Base-by-base conservation (phyloP, 2,113 vertebrate species). In the Trogon melanurus region DNA sequence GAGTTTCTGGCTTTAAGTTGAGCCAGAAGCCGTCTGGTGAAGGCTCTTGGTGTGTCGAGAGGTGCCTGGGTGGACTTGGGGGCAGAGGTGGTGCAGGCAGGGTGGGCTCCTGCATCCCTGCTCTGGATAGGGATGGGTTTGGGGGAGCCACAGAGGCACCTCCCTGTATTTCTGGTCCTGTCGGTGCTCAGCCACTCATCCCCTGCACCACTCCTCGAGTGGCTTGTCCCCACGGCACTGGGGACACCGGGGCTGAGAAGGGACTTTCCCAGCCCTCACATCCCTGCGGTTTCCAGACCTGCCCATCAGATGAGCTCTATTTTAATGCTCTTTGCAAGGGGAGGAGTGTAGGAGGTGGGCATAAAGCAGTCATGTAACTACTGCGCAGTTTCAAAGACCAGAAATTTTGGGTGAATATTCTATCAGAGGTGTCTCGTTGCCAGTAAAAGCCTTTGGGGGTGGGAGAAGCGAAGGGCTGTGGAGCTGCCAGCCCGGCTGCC, bases 221-320 rank as follows among this genome's bases (percentile, higher is more conserved):
- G 10, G 8, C 47, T 41, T 36, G 4, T 44, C 36, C 67, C 72
- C 1, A 4, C 0, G 0, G 13, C 41, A 14, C 51, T 0, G 0
- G 62, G 51, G 38, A 5, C 27, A 11, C 4, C 4, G 1, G 36
- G 38, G 56, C 53, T 25, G 36, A 38, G 57, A 34, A 50, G 11
- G 1, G 3, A 8, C 41, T 41, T 41, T 41, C 41, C 41, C 41
- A 41, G 41, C 41, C 41, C 11, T 41, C 11, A 11, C 41, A 0
- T 5, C 25, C 36, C 60, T 3, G 27, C 29, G 45, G 11, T 57
- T 91, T 71, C 45, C 51, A 66, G 56, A 11, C 65, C 21, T 23
- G 45, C 41, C 29, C 13, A 9, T 4, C 23, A 6, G 41, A 4
- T 0, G 16, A 44, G 74, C 70, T 34, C n/a, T 32, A 26, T 32